phyloP scores from a whole-genome alignment of 2,888 invertebrate species.

The Clostera curtula region DNA sequence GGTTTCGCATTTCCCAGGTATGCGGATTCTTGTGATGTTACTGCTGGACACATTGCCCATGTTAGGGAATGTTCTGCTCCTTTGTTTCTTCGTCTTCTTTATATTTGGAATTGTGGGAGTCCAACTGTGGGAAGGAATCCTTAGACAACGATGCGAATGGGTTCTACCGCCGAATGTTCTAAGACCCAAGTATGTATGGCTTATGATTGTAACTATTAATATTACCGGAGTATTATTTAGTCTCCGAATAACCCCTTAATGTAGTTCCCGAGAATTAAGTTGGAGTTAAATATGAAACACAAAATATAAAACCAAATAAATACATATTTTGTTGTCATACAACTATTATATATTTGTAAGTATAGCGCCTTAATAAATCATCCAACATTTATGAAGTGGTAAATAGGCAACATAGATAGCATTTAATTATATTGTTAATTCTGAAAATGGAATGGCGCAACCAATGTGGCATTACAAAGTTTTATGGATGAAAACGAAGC shows the following conservation, averaged over 20 bases:
- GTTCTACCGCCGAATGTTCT: conserved; percentile 80
- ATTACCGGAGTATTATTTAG: too few relatives aligned
- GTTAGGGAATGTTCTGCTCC: conserved; percentile 97
- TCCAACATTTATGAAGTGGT: too few relatives aligned
- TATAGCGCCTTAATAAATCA: too few relatives aligned
- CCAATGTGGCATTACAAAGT: conserved; percentile 23
- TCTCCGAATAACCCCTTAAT: too few relatives aligned
- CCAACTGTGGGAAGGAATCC: conserved; percentile 98
- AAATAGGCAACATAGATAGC: too few relatives aligned
- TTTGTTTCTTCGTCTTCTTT: conserved; percentile 99
- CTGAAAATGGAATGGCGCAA: conserved; percentile 21
- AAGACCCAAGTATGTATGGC: conserved; percentile 88
- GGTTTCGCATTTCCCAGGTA: conserved; percentile 78
- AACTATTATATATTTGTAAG: too few relatives aligned
- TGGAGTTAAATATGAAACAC: too few relatives aligned
- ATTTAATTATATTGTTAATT: conserved; percentile 26
- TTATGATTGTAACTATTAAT: conserved; percentile 8
- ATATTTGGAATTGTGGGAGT: conserved; percentile 99
- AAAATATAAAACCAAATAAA: too few relatives aligned
- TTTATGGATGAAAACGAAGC: conserved; percentile 40
- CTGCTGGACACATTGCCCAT: conserved; percentile 98
- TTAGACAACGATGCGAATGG: conserved; percentile 94
- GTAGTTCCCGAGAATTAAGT: too few relatives aligned
- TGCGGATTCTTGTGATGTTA: conserved; percentile 98
- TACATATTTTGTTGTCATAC: too few relatives aligned